A percentile compares a stretch with the other conserved stretches of the same genome.
Evolutionary conservation across 2,888 invertebrate species (phyloP).

Genomic region (Ariolimax columbianus): DNA sequence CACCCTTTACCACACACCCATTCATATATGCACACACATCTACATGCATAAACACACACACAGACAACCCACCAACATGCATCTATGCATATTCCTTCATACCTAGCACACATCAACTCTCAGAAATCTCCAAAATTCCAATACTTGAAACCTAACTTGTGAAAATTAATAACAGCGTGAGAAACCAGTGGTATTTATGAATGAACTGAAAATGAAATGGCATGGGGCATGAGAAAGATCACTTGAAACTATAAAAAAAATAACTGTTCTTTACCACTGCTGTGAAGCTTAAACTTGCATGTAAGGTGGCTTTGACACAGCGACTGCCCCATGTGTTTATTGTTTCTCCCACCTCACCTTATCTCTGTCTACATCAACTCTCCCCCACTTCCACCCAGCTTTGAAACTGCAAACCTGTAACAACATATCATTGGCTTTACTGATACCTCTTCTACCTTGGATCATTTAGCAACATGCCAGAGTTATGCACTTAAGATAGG

Average conservation of each 20-base stretch:
- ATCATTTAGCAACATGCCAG: not conserved
- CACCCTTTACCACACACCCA: too few species aligned
- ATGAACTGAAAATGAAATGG: not conserved
- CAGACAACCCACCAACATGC: not conserved
- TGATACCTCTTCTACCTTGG: not conserved
- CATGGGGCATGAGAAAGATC: constrained; percentile 24
- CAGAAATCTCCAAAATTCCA: not conserved
- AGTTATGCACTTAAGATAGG: not conserved
- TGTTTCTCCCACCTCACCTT: not conserved
- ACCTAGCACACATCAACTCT: not conserved
- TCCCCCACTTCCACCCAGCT: not conserved
- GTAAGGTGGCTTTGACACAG: not conserved
- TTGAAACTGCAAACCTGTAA: not conserved
- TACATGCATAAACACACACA: too few species aligned
- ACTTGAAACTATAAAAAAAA: not conserved
- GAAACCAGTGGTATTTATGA: constrained; percentile 1
- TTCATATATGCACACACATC: too few species aligned
- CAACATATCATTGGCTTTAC: not conserved
- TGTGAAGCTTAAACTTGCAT: not conserved
- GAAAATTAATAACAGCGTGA: not conserved
- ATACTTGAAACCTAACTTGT: not conserved
- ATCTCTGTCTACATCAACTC: not conserved
- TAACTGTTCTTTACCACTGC: too few species aligned
- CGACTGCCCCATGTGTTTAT: not conserved
- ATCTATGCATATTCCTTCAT: not conserved